phyloP scores from a whole-genome alignment of 2,888 invertebrate genomes.

The Pharmacophagus antenor region DNA sequence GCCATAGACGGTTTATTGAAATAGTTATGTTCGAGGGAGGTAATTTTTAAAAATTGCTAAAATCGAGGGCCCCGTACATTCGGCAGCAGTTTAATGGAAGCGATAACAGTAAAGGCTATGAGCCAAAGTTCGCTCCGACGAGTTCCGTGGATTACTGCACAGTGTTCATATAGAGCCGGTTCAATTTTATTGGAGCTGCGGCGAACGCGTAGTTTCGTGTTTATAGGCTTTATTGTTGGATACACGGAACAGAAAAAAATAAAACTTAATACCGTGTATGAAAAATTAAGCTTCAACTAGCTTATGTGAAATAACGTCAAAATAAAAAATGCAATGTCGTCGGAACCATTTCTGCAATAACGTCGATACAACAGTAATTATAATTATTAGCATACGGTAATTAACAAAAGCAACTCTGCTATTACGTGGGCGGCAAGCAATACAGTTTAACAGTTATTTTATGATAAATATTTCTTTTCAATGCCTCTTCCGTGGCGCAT shows the following conservation, averaged over 20 bases:
- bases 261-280: neutral
- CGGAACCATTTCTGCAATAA: no score
- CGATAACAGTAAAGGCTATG: slow-evolving; percentile 78
- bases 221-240: slow-evolving; percentile 49
- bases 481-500: no score
- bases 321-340: no score
- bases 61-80: slow-evolving; percentile 62
- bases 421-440: no score
- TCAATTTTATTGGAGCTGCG: slow-evolving; percentile 65
- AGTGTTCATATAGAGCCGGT: slow-evolving; percentile 66
- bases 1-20: slow-evolving; percentile 75
- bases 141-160: slow-evolving; percentile 65
- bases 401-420: no score
- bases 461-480: no score
- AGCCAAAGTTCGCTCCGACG: slow-evolving; percentile 67
- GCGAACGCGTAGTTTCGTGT: slow-evolving; percentile 49
- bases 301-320: neutral
- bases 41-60: slow-evolving; percentile 74
- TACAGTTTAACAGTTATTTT: no score
- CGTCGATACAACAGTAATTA: no score
- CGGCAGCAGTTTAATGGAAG: slow-evolving; percentile 68
- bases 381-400: no score
- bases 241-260: neutral
- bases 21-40: slow-evolving; percentile 66
- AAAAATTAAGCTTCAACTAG: neutral